Evolutionary conservation across 1,140 invertebrate genomes (phyloP), one percentile per base, ranked within the genome.

Genomic region (Formica selysi): DNA sequence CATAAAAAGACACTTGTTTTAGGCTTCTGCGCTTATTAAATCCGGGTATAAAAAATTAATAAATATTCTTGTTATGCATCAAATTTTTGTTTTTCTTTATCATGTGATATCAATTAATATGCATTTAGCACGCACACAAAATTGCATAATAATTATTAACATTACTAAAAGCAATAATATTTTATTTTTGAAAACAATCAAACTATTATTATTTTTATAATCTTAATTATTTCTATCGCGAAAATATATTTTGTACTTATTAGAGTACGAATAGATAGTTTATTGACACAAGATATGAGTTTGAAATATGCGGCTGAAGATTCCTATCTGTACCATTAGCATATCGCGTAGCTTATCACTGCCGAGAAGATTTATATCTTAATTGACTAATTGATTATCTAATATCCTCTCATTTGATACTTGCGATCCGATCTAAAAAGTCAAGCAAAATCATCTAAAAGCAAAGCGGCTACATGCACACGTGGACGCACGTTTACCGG

Each of bases 151-250:
- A 32, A 36, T 36, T n/a, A 22, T 76, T 61, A 44, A 19, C 29
- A 76, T 44, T 26, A 16, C 2, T 16, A 41, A 76, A 76, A 76
- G 54, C 36, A 29, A 8, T 38, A 59, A 38, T 76, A 54, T 44
- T 3, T 65, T 65, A 32, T 22, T 78, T 8, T 7, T 6, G 7
- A 44, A 44, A 65, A 78, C 13, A 65, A 51, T 65, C 11, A n/a
- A 32, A 5, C 32, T 62, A 64, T 48, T 36, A 19, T 51, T 51
- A 41, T 38, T 22, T 36, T 32, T 13, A n/a, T 74, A 51, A 54
- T 74, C 22, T 0, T 51, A 16, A 19, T 19, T 51, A 10, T 1
- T 13, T 51, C 3, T n/a, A 48, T 11, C 1, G 7, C 19, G 6
- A 78, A 48, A 48, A 65, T 32, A 48, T n/a, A 32, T 32, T 3